Evolutionary conservation across 53 echinoderm and acorn worm species (phyloP).

Genomic region (Henricia sp.): DNA sequence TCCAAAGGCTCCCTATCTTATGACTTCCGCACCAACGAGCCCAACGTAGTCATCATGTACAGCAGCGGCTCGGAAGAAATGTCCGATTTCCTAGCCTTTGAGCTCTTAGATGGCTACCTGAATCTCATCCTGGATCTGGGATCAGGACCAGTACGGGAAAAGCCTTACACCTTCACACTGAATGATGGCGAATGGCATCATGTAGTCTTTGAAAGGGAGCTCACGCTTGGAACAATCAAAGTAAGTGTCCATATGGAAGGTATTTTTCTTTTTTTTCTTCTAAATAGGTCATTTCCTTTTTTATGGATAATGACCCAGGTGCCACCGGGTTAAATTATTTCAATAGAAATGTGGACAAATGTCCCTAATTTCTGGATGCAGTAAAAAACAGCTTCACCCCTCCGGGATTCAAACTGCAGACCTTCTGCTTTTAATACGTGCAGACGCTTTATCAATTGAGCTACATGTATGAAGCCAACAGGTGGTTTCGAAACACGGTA

Average conservation of each 20-base stretch:
- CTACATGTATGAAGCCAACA: too few species aligned
- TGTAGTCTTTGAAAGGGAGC: slow-evolving; percentile 68
- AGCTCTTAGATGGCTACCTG: slow-evolving; percentile 86
- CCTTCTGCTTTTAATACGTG: too few species aligned
- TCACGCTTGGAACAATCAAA: slow-evolving; percentile 29
- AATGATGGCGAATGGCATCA: slow-evolving; percentile 94
- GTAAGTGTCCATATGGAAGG: slow-evolving; percentile 1
- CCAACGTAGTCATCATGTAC: slow-evolving; percentile 92
- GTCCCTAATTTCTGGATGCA: too few species aligned
- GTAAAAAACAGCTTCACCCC: too few species aligned
- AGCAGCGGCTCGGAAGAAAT: slow-evolving; percentile 76
- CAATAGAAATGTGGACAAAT: too few species aligned
- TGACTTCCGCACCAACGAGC: slow-evolving; percentile 93
- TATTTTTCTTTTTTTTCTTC: too few species aligned
- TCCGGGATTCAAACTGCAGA: too few species aligned
- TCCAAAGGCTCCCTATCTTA: slow-evolving; percentile 78
- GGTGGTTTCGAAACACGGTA: too few species aligned
- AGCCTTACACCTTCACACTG: slow-evolving; percentile 67
- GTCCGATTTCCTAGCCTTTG: slow-evolving; percentile 95
- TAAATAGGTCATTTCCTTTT: too few species aligned
- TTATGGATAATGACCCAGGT: too few species aligned
- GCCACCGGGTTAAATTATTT: too few species aligned
- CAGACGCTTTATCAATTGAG: too few species aligned
- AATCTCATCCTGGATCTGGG: slow-evolving; percentile 90
- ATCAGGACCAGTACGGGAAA: slow-evolving; percentile 79